Base-by-base conservation (phyloP, 2,888 invertebrate genomes). In the Cylindroiulus punctatus region DNA sequence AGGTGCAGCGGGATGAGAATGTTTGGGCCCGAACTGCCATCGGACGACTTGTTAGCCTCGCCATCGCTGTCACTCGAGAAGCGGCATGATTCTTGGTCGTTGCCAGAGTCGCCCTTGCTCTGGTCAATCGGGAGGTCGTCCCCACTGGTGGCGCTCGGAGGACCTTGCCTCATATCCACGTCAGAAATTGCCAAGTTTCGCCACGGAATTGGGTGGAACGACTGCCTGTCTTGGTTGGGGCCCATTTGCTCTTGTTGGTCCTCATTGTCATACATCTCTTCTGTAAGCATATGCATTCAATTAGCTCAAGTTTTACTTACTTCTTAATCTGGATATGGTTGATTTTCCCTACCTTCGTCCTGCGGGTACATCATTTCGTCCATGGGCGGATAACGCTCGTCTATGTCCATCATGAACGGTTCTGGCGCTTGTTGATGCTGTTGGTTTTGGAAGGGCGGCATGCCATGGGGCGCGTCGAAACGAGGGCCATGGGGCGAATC, bases 1-100 rank as follows among this genome's bases (percentile, higher is more conserved):
- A 95, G 90, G 88, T 93, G 93, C 22, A 91, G 90, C 0, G 93
- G 93, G 19, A 93, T 89, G 19, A 57, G 47, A 65, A 87, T 86
- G 40, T 52, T 26, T 3, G 76, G 32, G 17, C 76, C 42, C 10
- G 40, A 84, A 19, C 42, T 26, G 26, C 42, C 42, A 22, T 47
- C 84, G 0, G 36, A 32, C 76, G 26, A 12, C 12, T 86, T 81
- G 32, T 52, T 47, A 7, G 32, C 22, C 7, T 86, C 84, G 19
- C 36, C 84, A 0, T 86, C 84, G 42, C 84, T 84, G 8, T 86
- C 86, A 32, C 84, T 86, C 14, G 44, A 65, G n/a, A n/a, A n/a
- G 19, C 8, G 30, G 30, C 86, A 47, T 17, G 1, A 3, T 4
- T 86, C 86, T 42, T 22, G 22, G 19, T 76, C 86, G 19, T 26